These are phyloP conservation scores for Aurelia sp. DNA, from an alignment of 30 jellyfish, hydroid and myxozoan genomes.

Conservation along the genomic window DNA sequence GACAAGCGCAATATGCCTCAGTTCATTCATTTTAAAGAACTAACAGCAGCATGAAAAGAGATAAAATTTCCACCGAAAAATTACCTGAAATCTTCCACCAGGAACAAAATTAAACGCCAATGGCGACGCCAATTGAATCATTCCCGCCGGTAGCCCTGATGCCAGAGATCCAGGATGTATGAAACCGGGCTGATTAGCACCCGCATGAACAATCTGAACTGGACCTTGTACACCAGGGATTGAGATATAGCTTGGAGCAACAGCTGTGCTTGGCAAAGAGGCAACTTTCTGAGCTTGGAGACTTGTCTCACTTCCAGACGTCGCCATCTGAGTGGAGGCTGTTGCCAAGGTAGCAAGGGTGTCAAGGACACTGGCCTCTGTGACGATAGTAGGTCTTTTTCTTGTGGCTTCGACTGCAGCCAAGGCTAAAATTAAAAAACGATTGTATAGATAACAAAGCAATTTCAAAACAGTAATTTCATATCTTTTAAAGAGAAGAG, in stretches of 20 bases:
- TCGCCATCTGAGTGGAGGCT: slow-evolving; percentile 66
- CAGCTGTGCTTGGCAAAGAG: slow-evolving; percentile 27
- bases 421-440: not conserved
- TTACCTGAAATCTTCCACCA: slow-evolving; percentile 68
- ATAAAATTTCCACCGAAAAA: not conserved
- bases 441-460: no score
- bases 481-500: no score
- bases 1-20: no score
- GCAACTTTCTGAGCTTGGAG: slow-evolving; percentile 23
- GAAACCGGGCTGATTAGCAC: slow-evolving; percentile 49
- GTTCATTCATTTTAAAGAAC: no score
- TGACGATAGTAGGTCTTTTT: not conserved
- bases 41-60: no score
- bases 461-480: no score
- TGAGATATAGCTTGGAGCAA: slow-evolving; percentile 60
- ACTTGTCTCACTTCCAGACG: slow-evolving; percentile 45
- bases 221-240: slow-evolving; percentile 70
- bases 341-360: slow-evolving; percentile 87
- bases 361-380: slow-evolving; percentile 76
- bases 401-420: not conserved
- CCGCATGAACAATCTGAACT: slow-evolving; percentile 46
- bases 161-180: slow-evolving; percentile 43
- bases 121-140: slow-evolving; percentile 73
- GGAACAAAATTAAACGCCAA: slow-evolving; percentile 62
- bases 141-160: slow-evolving; percentile 62